Evolutionary conservation across 2,113 vertebrate species (phyloP), one percentile per base, ranked within the genome.

Genomic region (Pseudorhombus dupliciocellatus): DNA sequence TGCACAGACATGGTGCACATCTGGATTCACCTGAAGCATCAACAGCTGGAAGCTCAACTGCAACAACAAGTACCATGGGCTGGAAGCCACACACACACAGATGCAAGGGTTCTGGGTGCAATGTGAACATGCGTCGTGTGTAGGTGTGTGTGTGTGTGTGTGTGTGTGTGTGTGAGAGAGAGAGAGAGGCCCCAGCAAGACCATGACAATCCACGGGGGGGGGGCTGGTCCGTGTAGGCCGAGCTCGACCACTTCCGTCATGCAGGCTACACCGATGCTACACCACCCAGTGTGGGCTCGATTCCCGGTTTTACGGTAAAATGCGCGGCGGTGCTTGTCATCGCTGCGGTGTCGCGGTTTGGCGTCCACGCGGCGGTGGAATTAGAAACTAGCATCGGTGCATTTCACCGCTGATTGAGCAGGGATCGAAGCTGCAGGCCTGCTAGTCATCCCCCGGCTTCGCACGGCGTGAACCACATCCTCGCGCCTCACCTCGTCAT

Each of bases 401-500:
- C 34, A 37, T 46, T 15, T 46, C 42, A 7, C 16, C 48, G 48
- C 53, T 37, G 66, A n/a, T 11, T 11, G 11, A 37, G 34, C 34
- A 9, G 34, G 34, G 18, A 70, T 69, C 26, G 37, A 30, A 51
- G 70, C 73, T 73, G 3, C 65, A 79, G 87, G 87, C 86, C 88
- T 68, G 80, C 85, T 84, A 71, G 59, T 79, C 53, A 44, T 54
- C 64, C 69, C 69, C 69, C 70, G 64, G 15, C n/a, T 56, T 56
- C 44, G 50, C 31, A 50, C 75, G 80, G 7, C 22, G 56, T 40
- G 34, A 50, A 58, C 4, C 48, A 9, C 20, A 3, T 53, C 14
- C 1, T 56, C 2, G 7, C 3, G 21, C 51, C 90, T 92, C 90
- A 94, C 92, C 93, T 84, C 80, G 73, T 21, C 52, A 48, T 73